Base-by-base conservation (phyloP, 2,888 invertebrate species). In the Brachyopa scutellaris region DNA sequence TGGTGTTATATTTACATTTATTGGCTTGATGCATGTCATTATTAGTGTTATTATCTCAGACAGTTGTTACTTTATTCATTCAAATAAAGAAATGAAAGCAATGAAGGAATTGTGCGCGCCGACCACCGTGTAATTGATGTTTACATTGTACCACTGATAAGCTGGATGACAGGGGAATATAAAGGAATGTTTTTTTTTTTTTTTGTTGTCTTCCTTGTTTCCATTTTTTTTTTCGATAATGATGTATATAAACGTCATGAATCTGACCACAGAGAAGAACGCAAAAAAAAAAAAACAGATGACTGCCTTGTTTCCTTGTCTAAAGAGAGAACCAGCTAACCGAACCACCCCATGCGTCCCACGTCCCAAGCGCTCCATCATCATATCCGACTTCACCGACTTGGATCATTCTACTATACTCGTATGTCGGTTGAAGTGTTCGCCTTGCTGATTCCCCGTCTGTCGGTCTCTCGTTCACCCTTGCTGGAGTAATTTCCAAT, bases 401-500 rank as follows among this genome's bases (percentile, higher is more conserved):
- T 21, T 31, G 21, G 2, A 6, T 9, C 23, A 1, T 2, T 19
- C 33, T 17, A 21, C 26, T 26, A 26, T 49, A 26, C 33, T n/a
- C 29, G 36, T 51, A 26, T 40, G 31, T 42, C 40, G 29, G 36
- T 77, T 69, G 33, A 69, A 70, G 70, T 72, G 70, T 70, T 51
- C 42, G 72, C 42, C 66, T 64, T 66, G 42, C 78, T 57, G 57
- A 59, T 36, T 64, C 21, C n/a, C n/a, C 21, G 57, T 64, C 51
- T 51, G 51, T 51, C 62, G 33, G 36, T 7, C 42, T 40, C 49
- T 62, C 69, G 45, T 2, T 42, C 21, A 9, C 67, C 40, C 53
- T 55, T 42, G 11, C 79, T 84, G 80, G 64, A 84, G 64, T 80
- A 84, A 84, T 85, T 84, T 84, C 84, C 87, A 87, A 87, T 87